These are phyloP conservation scores for Glyphotaelius pellucidus DNA, from an alignment of 2,888 invertebrate species.

Conservation along the genomic window DNA sequence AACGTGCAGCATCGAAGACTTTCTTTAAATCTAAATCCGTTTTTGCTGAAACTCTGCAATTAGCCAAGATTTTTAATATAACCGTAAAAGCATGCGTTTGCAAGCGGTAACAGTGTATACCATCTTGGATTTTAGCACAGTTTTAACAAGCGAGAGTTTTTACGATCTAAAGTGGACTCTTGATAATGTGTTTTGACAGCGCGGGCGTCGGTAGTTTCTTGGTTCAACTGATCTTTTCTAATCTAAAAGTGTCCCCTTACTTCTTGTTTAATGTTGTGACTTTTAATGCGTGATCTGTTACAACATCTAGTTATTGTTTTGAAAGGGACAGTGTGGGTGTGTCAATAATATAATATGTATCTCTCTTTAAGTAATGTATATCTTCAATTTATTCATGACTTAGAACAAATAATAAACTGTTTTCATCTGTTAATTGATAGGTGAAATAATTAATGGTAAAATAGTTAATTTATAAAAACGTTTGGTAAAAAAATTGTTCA, in stretches of 20 bases:
- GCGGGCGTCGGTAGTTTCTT: neutral
- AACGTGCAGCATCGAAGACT: neutral
- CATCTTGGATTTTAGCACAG: neutral
- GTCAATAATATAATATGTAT: slow-evolving; percentile 28
- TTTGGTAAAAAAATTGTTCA: neutral
- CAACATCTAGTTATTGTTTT: slow-evolving; percentile 59
- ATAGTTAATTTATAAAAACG: slow-evolving; percentile 13
- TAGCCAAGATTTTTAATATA: neutral
- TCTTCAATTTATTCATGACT: slow-evolving; percentile 33
- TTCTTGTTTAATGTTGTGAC: slow-evolving; percentile 58
- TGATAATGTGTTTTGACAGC: neutral
- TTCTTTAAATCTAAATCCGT: neutral
- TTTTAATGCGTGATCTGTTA: slow-evolving; percentile 60
- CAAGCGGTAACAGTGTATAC: neutral
- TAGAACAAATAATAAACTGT: slow-evolving; percentile 5
- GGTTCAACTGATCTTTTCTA: neutral
- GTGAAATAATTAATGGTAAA: slow-evolving; percentile 12
- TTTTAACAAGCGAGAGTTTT: neutral
- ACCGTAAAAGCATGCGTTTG: neutral
- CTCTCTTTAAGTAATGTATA: slow-evolving; percentile 25
- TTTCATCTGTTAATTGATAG: neutral
- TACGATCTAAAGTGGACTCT: neutral
- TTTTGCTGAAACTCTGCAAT: neutral
- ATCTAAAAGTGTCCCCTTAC: slow-evolving; percentile 37
- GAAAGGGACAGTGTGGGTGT: slow-evolving; percentile 46